phyloP scores from a whole-genome alignment of 2,113 vertebrate genomes.

The Perognathus longimembris region DNA sequence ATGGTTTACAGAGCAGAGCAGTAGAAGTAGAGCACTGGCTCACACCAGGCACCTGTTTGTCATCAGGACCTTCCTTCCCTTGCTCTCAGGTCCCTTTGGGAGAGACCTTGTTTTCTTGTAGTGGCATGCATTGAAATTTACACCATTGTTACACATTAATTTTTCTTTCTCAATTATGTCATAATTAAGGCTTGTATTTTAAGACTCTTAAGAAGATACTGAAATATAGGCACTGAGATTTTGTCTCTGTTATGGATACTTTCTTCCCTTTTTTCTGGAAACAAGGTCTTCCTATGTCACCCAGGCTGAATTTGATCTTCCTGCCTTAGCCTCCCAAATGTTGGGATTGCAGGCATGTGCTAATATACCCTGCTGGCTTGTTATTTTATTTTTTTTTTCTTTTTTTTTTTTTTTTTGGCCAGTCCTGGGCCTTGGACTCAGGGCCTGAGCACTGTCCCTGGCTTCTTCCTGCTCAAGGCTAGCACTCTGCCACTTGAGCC shows the following conservation, averaged over 20 bases:
- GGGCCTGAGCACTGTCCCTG: no score
- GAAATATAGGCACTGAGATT: neutral
- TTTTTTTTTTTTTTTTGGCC: no score
- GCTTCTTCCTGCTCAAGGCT: no score
- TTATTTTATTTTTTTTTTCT: neutral
- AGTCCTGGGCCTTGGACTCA: no score
- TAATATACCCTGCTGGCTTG: neutral
- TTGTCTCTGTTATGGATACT: neutral
- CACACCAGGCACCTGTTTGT: neutral
- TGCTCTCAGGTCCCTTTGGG: neutral
- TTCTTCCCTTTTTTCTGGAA: no score
- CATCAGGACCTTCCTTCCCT: neutral
- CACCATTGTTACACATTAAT: neutral
- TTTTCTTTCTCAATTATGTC: conserved; percentile 18
- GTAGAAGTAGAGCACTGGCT: neutral
- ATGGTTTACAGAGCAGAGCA: no score
- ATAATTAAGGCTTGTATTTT: neutral
- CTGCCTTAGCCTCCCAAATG: no score
- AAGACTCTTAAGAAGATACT: neutral
- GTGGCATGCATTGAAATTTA: neutral
- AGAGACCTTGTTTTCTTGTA: neutral
- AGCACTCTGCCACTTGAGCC: no score
- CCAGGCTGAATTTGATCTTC: no score
- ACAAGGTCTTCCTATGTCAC: no score
- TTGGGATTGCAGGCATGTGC: no score